Base-by-base conservation (phyloP, 2,797 vertebrate genomes). In the Perodicticus potto region DNA sequence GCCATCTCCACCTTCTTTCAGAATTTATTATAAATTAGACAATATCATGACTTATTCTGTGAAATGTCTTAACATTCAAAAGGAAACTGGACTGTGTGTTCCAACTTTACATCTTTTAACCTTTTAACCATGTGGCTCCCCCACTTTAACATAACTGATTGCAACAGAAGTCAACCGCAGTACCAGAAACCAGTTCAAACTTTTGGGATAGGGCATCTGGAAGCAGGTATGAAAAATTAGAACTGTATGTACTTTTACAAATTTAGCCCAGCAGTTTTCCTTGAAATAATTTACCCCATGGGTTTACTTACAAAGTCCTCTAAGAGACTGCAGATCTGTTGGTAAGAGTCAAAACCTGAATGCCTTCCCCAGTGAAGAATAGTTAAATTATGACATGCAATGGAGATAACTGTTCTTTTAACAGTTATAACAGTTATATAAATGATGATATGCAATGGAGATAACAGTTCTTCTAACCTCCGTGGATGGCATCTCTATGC, bases 21-120 rank as follows among this genome's bases (percentile, higher is more conserved):
- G 57, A 72, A 89, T 81, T 87, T 85, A 91, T 78, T 73, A 67
- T n/a, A 89, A 86, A 82, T 81, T 32, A 91, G 25, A 25, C 37
- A 59, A 49, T 49, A 86, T 2, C 43, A 57, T 27, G 70, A 73
- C 22, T 83, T 43, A 37, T 20, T 84, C 55, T 45, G 69, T 49
- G 20, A 86, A 88, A 91, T 81, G 32, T 23, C 53, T 67, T 27
- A 25, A 86, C 4, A 2, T 34, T 92, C 45, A 83, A 43, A 49
- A 53, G n/a, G 2, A 69, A 94, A 82, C 6, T 63, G 14, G 19
- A 63, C 55, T 32, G 0, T 14, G 22, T 14, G 14, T 23, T 37
- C 49, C 72, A 63, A 80, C 1, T n/a, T 69, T 1, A 6, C 27
- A 6, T 23, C 7, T 70, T 57, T 59, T 22, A 59, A 81, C 7